Evolutionary conservation across 2,113 vertebrate genomes (phyloP).

Genomic region (Desmodus rotundus): DNA sequence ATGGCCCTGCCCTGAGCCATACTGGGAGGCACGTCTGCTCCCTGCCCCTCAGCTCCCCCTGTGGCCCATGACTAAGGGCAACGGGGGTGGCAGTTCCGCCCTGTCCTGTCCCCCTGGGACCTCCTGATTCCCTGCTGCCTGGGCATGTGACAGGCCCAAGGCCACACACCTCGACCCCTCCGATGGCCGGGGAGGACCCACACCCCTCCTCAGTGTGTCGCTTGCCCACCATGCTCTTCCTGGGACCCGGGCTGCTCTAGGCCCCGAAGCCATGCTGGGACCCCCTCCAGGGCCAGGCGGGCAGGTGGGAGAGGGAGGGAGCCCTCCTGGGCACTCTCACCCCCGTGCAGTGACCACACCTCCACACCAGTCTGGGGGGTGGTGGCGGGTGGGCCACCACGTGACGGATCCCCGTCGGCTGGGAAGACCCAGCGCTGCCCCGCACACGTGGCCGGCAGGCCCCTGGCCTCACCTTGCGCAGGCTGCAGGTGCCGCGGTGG

Average conservation of each 20-base stretch:
- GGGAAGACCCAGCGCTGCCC: neutral
- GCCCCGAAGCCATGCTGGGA: neutral
- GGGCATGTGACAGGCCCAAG: neutral
- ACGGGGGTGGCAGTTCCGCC: slow-evolving; percentile 52
- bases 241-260: accelerated
- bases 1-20: slow-evolving; percentile 14
- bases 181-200: accelerated
- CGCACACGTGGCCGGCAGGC: neutral
- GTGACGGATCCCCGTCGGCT: no score
- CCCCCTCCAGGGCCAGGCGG: accelerated
- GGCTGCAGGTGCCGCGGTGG: slow-evolving; percentile 80
- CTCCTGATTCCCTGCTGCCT: slow-evolving; percentile 50
- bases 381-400: no score
- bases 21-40: slow-evolving; percentile 30
- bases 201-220: accelerated
- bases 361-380: accelerated
- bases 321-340: accelerated
- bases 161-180: neutral
- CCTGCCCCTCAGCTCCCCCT: slow-evolving; percentile 35
- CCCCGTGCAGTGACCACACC: neutral
- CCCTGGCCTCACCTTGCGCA: slow-evolving; percentile 86
- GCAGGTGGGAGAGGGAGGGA: neutral
- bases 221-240: accelerated
- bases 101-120: slow-evolving; percentile 61
- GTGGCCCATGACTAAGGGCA: neutral